Percentiles rank a stretch among this genome's conserved stretches.
These are phyloP conservation scores for Drosophila miranda DNA, from an alignment of 1,140 invertebrate species.

Conservation along the genomic window DNA sequence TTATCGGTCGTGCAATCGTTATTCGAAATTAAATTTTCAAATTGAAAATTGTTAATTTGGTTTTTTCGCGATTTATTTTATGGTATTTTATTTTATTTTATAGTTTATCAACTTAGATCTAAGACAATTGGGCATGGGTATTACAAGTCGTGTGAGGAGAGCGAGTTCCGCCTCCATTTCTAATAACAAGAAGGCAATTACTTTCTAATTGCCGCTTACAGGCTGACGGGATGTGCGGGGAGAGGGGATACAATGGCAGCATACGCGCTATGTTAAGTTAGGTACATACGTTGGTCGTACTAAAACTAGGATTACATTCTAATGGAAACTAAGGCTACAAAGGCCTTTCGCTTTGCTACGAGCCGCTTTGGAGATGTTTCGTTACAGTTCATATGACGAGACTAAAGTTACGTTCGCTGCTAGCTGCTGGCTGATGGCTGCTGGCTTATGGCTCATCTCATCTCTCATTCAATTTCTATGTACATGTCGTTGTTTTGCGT, in stretches of 20 bases:
- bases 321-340: slow-evolving; percentile 39
- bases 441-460: neutral
- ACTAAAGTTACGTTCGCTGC: neutral
- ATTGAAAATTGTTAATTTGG: neutral
- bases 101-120: slow-evolving; percentile 32
- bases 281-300: slow-evolving; percentile 58
- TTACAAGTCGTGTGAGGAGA: slow-evolving; percentile 34
- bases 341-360: slow-evolving; percentile 52
- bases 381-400: slow-evolving; percentile 22
- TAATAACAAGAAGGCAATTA: slow-evolving; percentile 48
- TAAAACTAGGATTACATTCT: slow-evolving; percentile 29
- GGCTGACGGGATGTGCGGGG: slow-evolving; percentile 8
- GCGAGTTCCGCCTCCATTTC: neutral
- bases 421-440: neutral
- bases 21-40: too few species aligned
- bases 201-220: slow-evolving; percentile 47
- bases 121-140: slow-evolving; percentile 42
- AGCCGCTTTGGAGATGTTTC: slow-evolving; percentile 67
- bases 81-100: slow-evolving; percentile 17
- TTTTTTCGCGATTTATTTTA: slow-evolving; percentile 17
- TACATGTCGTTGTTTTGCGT: slow-evolving; percentile 45
- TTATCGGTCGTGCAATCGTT: too few species aligned
- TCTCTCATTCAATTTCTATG: slow-evolving; percentile 52
- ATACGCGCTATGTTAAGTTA: slow-evolving; percentile 49
- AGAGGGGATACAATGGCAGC: slow-evolving; percentile 37